Evolutionary conservation across 2,113 vertebrate genomes (phyloP).

Genomic region (Montifringilla adamsi): DNA sequence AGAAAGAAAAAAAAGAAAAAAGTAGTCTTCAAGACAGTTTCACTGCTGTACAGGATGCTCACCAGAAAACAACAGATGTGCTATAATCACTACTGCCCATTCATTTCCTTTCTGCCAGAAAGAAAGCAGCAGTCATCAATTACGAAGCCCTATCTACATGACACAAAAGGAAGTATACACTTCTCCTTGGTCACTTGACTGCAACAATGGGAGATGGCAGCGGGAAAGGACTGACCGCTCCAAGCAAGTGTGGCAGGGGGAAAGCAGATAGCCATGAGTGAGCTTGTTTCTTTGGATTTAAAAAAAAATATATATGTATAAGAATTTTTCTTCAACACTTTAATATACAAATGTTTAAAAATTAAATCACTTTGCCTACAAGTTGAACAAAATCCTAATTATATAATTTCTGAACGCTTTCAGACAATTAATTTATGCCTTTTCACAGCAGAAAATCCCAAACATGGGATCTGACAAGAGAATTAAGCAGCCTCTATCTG

Average conservation of each 20-base stretch:
- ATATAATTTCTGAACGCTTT: background rate
- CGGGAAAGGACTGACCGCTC: background rate
- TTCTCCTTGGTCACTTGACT: constrained; percentile 34
- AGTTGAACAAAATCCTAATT: background rate
- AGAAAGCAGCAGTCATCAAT: constrained; percentile 48
- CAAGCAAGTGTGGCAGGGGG: background rate
- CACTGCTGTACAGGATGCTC: constrained; percentile 68
- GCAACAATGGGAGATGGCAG: constrained; percentile 40
- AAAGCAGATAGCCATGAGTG: background rate
- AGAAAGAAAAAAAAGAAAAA: background rate
- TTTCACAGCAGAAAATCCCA: background rate
- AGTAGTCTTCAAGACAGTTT: constrained; percentile 33
- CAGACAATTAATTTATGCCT: background rate
- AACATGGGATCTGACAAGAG: background rate
- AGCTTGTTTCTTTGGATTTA: background rate
- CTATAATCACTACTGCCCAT: constrained; percentile 56
- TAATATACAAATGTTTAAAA: background rate
- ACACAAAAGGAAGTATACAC: constrained; percentile 63
- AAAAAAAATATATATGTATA: background rate
- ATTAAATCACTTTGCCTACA: background rate
- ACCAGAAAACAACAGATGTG: constrained; percentile 67
- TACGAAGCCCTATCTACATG: constrained; percentile 56
- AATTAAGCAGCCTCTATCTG: background rate
- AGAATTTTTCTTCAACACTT: background rate
- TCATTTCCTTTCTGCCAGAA: constrained; percentile 70